phyloP scores from a whole-genome alignment of 92 coral and sea anemone species.

The Anthopleura xanthogrammica region DNA sequence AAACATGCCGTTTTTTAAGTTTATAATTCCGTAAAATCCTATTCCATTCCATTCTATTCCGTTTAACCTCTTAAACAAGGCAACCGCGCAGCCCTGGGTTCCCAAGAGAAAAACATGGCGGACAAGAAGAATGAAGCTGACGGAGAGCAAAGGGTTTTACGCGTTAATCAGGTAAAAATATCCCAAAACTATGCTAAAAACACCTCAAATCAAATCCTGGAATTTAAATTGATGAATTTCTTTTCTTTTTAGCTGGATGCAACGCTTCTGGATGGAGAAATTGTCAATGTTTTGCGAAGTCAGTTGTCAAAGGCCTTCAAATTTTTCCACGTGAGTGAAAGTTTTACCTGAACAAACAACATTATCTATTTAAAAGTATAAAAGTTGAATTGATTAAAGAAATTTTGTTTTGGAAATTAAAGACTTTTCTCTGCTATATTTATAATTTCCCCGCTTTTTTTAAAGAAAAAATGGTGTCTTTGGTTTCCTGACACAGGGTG shows the following conservation, averaged over 20 bases:
- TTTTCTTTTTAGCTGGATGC: slow-evolving; percentile 69
- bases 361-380: no score
- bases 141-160: slow-evolving; percentile 72
- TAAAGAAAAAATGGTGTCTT: no score
- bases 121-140: slow-evolving; percentile 16
- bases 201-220: neutral
- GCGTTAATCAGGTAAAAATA: slow-evolving; percentile 82
- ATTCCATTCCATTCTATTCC: slow-evolving; percentile 4
- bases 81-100: slow-evolving; percentile 12
- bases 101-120: slow-evolving; percentile 1
- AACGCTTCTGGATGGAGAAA: slow-evolving; percentile 70
- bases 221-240: neutral
- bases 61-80: neutral
- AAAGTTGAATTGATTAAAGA: no score
- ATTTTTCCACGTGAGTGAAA: slow-evolving; percentile 67
- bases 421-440: neutral
- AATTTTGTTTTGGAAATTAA: no score
- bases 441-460: no score
- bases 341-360: no score
- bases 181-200: neutral
- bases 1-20: neutral
- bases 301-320: slow-evolving; percentile 72
- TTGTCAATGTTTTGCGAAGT: slow-evolving; percentile 50
- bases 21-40: neutral
- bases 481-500: no score